Evolutionary conservation across 2,888 invertebrate genomes (phyloP).

Genomic region (Drymonia ruficornis): DNA sequence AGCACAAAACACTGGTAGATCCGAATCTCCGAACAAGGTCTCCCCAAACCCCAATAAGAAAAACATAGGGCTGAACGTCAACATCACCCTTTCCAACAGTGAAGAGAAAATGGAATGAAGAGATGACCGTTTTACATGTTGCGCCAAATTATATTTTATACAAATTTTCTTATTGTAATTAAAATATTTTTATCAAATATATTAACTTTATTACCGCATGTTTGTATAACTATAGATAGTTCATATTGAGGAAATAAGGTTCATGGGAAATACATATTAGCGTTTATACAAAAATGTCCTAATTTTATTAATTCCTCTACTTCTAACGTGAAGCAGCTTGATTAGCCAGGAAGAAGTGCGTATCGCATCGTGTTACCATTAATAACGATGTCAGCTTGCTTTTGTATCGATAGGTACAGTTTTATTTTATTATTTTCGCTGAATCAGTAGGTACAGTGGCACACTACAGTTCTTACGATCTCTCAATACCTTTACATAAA

Average conservation of each 20-base stretch:
- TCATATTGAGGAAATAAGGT: too few relatives aligned
- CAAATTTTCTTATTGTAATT: conserved; percentile 11
- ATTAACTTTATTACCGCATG: conserved; percentile 4
- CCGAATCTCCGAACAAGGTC: conserved; percentile 11
- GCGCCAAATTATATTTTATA: background rate
- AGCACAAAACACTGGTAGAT: conserved; percentile 42
- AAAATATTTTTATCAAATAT: conserved; percentile 21
- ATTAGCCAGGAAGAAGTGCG: conserved; percentile 24
- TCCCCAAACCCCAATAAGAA: conserved; percentile 43
- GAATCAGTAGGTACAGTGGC: conserved; percentile 66
- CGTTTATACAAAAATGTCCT: too few relatives aligned
- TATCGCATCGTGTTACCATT: conserved; percentile 53
- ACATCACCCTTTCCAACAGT: conserved; percentile 57
- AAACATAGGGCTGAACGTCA: conserved; percentile 68
- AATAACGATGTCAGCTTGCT: conserved; percentile 56
- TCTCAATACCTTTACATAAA: too few relatives aligned
- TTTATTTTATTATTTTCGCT: conserved; percentile 59
- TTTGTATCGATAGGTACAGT: conserved; percentile 52
- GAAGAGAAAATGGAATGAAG: conserved; percentile 19
- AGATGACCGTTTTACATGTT: background rate
- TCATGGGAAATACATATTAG: background rate
- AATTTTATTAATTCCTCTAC: conserved; percentile 21
- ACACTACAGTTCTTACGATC: conserved; percentile 41
- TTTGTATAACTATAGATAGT: background rate
- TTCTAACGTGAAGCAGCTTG: conserved; percentile 9